Evolutionary conservation across 2,888 invertebrate genomes (phyloP).

Genomic region (Chalcosyrphus nemorum): DNA sequence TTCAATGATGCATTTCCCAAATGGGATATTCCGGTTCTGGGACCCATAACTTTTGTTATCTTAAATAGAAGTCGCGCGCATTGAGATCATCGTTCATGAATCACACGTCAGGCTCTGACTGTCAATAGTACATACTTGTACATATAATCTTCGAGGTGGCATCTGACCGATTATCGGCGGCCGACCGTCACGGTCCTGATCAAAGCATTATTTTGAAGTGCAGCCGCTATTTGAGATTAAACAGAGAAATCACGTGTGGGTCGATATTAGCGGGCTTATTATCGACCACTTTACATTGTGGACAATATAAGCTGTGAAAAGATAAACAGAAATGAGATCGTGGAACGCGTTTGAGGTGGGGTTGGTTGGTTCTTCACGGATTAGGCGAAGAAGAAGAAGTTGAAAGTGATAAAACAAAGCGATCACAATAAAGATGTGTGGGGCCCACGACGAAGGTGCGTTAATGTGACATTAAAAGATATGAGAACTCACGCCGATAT

Average conservation of each 20-base stretch:
- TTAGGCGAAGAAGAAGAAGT: neutral
- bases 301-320: conserved; percentile 47
- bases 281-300: conserved; percentile 29
- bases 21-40: conserved; percentile 12
- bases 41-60: conserved; percentile 25
- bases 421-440: conserved; percentile 26
- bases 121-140: no score
- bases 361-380: conserved; percentile 15
- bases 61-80: conserved; percentile 28
- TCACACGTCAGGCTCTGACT: conserved; percentile 46
- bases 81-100: conserved; percentile 53
- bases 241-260: conserved; percentile 35
- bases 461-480: neutral
- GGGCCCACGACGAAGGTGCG: neutral
- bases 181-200: conserved; percentile 32
- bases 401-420: conserved; percentile 19
- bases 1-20: conserved; percentile 8
- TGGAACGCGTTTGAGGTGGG: conserved; percentile 18
- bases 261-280: conserved; percentile 23
- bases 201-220: conserved; percentile 50
- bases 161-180: conserved; percentile 60
- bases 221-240: conserved; percentile 33
- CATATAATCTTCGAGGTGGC: conserved; percentile 62
- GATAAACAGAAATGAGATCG: conserved; percentile 26
- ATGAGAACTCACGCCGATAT: neutral